These are phyloP conservation scores for Ridgeia piscesae DNA, from an alignment of 1,140 invertebrate species.

Conservation along the genomic window DNA sequence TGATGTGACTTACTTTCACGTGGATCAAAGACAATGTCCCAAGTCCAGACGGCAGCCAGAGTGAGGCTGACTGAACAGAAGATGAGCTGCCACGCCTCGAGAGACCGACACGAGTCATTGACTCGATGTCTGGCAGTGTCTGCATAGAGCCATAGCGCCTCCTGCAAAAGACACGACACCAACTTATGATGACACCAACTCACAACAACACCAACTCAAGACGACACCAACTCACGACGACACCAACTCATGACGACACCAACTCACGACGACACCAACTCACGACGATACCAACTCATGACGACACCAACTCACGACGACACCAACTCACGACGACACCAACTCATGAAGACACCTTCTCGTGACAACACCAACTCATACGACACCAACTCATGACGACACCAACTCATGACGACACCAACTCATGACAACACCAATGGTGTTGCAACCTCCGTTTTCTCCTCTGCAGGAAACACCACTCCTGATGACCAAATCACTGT, in stretches of 20 bases:
- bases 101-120: conserved; percentile 34
- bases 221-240: too few relatives aligned
- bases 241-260: too few relatives aligned
- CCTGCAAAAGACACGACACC: conserved; percentile 20
- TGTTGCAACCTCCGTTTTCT: too few relatives aligned
- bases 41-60: conserved; percentile 65
- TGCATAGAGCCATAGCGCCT: not conserved
- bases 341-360: too few relatives aligned
- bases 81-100: conserved; percentile 53
- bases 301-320: too few relatives aligned
- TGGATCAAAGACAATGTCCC: conserved; percentile 68
- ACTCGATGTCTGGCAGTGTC: conserved; percentile 18
- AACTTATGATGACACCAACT: not conserved
- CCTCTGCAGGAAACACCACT: too few relatives aligned
- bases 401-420: not conserved
- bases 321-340: too few relatives aligned
- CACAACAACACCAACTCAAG: not conserved
- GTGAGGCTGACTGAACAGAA: conserved; percentile 46
- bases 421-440: too few relatives aligned
- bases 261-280: too few relatives aligned
- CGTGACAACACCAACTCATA: too few relatives aligned
- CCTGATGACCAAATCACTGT: too few relatives aligned
- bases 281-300: too few relatives aligned
- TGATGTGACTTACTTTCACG: conserved; percentile 68
- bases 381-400: not conserved